Base-by-base conservation (phyloP, 2,888 invertebrate species). In the Netelia inedita region DNA sequence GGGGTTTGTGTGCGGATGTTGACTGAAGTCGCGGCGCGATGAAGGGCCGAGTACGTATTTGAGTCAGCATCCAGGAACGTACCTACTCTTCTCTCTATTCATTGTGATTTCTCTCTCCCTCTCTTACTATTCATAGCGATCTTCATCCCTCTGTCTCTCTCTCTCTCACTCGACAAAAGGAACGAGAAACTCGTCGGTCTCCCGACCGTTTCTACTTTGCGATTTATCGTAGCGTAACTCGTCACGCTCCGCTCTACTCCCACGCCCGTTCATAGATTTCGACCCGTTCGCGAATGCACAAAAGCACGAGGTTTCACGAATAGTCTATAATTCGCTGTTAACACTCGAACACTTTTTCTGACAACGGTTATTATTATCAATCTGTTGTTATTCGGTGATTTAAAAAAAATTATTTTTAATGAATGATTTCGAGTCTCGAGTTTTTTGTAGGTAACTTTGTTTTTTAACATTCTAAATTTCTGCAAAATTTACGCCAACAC, bases 161-260 rank as follows among this genome's bases (percentile, higher is more conserved):
- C 63, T 43, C 65, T 19, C 35, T 59, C 61, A 53, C 16, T 83
- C 41, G 21, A 21, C 57, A 75, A 83, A 71, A 73, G 59, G 14
- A 76, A 73, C 53, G 76, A 84, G 61, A 43, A 53, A 81, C 53
- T 53, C 28, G 65, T 74, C 59, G 21, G 57, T 59, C 41, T 66
- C 75, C 59, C 73, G 73, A 69, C 63, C 43, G 63, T 79, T 83
- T 65, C 69, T 46, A 63, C 82, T 79, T 66, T 69, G 59, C 75
- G 83, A 89, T 90, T 91, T 91, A 90, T 89, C 88, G 87, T 88
- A 88, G 89, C 90, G 89, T 90, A 90, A 90, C 89, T 72, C 76
- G 72, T 72, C 82, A 73, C 72, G 68, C 68, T 68, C 57, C 88
- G 87, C 88, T 55, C 55, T 57, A 90, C 91, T 90, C 91, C 90